A percentile compares a stretch with the other conserved stretches of the same genome.
Conservation (phyloP, 23 tunicate species). For the Ciona savignyi region DNA sequence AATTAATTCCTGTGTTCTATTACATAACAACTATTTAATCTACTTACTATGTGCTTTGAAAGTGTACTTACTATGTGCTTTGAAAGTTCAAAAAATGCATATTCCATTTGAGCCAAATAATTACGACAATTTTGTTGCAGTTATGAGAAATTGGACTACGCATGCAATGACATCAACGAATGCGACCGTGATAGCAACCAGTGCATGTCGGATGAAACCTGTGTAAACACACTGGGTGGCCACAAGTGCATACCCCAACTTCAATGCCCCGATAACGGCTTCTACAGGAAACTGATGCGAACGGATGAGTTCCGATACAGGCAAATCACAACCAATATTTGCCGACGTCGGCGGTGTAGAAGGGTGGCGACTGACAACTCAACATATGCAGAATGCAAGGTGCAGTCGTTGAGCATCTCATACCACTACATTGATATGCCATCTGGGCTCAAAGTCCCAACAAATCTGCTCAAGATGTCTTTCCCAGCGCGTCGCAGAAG, state of each 20-base stretch:
- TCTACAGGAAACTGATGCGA: slow-evolving; percentile 65
- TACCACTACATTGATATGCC: slow-evolving; percentile 68
- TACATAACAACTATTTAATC: too few species aligned
- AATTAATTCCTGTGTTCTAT: too few species aligned
- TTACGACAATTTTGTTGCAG: too few species aligned
- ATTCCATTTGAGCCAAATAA: too few species aligned
- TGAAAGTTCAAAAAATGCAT: too few species aligned
- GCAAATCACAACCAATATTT: slow-evolving; percentile 81
- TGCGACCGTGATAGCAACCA: slow-evolving; percentile 43
- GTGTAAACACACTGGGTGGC: slow-evolving; percentile 83
- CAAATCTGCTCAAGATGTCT: slow-evolving; percentile 33
- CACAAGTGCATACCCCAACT: slow-evolving; percentile 39
- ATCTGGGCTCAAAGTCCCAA: slow-evolving; percentile 32
- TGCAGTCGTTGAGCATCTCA: slow-evolving; percentile 50
- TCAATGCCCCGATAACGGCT: slow-evolving; percentile 41
- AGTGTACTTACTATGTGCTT: too few species aligned
- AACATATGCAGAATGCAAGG: slow-evolving; percentile 34
- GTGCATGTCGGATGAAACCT: slow-evolving; percentile 39
- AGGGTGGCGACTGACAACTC: slow-evolving; percentile 1
- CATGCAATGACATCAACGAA: slow-evolving; percentile 87
- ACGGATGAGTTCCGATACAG: slow-evolving; percentile 88
- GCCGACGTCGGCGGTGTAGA: slow-evolving; percentile 61
- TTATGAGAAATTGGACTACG: slow-evolving; percentile 51
- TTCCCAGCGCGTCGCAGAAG: slow-evolving; percentile 65
- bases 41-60: too few species aligned